phyloP scores from a whole-genome alignment of 2,113 vertebrate genomes.

The Equus quagga region DNA sequence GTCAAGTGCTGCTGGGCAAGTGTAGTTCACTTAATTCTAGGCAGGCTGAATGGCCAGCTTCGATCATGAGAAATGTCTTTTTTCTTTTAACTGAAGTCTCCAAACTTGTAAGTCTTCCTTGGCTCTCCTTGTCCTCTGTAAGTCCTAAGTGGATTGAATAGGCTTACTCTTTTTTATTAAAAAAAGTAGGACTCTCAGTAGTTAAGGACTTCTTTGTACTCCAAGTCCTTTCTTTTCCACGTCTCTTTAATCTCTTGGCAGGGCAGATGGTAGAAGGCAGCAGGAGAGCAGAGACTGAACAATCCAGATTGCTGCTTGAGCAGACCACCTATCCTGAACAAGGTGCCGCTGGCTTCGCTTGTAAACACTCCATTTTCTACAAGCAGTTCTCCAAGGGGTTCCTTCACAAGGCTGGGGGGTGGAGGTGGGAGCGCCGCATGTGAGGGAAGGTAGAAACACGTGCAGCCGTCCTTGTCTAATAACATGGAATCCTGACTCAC shows the following conservation, averaged over 20 bases:
- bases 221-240: neutral
- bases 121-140: neutral
- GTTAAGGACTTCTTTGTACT: neutral
- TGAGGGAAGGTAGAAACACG: neutral
- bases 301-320: neutral
- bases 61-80: neutral
- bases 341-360: neutral
- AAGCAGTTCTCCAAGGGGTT: neutral
- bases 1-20: neutral
- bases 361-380: neutral
- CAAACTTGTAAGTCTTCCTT: neutral
- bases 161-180: neutral
- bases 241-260: neutral
- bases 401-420: neutral
- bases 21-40: neutral
- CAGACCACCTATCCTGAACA: neutral
- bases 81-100: neutral
- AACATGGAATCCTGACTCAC: neutral
- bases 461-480: neutral
- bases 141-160: neutral
- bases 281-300: neutral
- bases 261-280: neutral
- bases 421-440: neutral
- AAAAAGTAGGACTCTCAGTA: neutral
- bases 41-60: neutral